Evolutionary conservation across 2,888 invertebrate genomes (phyloP).

Genomic region (Lasioglossum villosulum): DNA sequence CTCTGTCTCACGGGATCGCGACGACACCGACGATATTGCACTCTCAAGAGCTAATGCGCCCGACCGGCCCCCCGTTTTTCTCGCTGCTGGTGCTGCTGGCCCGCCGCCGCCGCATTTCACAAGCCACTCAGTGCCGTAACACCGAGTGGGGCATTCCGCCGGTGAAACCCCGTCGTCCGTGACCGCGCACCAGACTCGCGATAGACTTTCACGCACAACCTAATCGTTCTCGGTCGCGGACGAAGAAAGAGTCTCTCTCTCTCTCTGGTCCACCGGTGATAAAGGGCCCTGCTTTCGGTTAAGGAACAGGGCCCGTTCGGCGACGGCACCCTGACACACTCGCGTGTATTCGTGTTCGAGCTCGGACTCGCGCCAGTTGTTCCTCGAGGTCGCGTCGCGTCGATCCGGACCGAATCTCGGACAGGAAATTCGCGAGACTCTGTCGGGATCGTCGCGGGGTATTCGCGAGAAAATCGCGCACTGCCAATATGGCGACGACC

Average conservation of each 20-base stretch:
- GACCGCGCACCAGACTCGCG: constrained; percentile 22
- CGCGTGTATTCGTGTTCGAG: background rate
- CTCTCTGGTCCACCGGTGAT: background rate
- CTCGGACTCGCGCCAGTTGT: background rate
- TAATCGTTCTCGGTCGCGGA: background rate
- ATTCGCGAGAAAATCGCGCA: constrained; percentile 68
- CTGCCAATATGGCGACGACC: constrained; percentile 72
- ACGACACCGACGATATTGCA: constrained; percentile 63
- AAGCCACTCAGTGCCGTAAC: constrained; percentile 68
- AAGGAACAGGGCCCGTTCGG: background rate
- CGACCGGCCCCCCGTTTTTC: constrained; percentile 67
- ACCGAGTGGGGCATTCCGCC: constrained; percentile 42
- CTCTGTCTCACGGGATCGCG: constrained; percentile 34
- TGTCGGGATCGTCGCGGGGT: background rate
- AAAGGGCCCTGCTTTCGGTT: background rate
- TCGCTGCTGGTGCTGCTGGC: constrained; percentile 49
- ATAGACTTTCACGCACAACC: constrained; percentile 26
- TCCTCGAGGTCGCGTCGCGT: background rate
- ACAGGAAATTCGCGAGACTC: background rate
- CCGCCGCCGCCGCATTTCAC: constrained; percentile 68
- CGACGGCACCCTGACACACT: background rate
- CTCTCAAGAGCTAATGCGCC: constrained; percentile 64
- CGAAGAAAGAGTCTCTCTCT: background rate
- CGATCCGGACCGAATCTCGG: background rate
- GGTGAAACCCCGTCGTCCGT: constrained; percentile 41